phyloP scores from a whole-genome alignment of 23 tunicate species.

The Ciona savignyi region DNA sequence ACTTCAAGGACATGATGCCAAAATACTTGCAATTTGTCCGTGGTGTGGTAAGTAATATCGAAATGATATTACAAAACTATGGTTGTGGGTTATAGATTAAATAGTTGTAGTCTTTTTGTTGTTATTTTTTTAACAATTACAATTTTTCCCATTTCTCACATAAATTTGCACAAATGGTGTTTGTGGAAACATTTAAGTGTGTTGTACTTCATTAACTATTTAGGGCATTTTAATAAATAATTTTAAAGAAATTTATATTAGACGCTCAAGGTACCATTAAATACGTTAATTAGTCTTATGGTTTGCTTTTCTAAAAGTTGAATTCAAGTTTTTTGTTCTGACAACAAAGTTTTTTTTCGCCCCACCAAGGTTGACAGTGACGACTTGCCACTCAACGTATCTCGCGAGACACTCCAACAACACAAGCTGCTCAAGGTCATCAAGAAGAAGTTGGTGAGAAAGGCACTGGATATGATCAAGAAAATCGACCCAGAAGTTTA shows the following conservation, averaged over 20 bases:
- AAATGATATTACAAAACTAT: neutral
- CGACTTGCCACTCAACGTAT: constrained; percentile 94
- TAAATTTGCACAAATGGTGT: no score
- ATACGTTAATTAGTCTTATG: no score
- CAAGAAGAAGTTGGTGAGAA: constrained; percentile 97
- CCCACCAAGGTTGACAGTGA: constrained; percentile 96
- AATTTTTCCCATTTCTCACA: no score
- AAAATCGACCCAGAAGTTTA: constrained; percentile 80
- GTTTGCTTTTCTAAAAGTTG: no score
- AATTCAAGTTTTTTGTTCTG: no score
- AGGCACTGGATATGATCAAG: constrained; percentile 97
- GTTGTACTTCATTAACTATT: no score
- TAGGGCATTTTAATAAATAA: no score
- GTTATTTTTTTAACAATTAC: no score
- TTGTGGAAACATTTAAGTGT: no score
- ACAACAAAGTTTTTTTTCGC: no score
- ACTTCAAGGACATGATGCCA: constrained; percentile 99
- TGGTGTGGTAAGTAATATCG: constrained; percentile 85
- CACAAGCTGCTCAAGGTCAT: constrained; percentile 97
- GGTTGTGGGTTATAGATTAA: neutral
- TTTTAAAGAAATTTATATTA: no score
- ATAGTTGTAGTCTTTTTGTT: neutral
- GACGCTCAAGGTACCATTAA: no score
- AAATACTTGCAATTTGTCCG: constrained; percentile 93
- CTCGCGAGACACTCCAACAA: constrained; percentile 99